Conservation (phyloP, 92 coral and sea anemone genomes). For the Nematostella vectensis region DNA sequence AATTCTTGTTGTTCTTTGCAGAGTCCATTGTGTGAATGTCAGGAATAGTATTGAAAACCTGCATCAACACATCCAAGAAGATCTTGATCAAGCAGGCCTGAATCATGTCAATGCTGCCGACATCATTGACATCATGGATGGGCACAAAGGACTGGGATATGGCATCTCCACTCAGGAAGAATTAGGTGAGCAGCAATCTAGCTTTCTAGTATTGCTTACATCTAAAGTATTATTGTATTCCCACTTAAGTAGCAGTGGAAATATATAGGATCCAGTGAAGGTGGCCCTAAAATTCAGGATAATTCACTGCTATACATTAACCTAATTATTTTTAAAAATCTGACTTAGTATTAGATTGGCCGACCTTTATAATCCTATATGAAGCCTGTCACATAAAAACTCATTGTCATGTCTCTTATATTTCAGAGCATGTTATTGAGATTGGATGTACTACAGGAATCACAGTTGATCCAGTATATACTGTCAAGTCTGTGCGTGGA, state of each 20-base stretch:
- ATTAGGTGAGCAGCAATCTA: constrained; percentile 33
- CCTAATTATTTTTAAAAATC: too few species aligned
- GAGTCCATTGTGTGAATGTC: constrained; percentile 70
- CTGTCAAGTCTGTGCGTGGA: constrained; percentile 62
- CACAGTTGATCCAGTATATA: constrained; percentile 70
- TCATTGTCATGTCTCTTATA: too few species aligned
- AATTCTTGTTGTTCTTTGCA: constrained; percentile 3
- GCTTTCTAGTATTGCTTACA: too few species aligned
- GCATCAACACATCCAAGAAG: constrained; percentile 58
- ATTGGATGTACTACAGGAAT: constrained; percentile 65
- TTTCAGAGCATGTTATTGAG: constrained; percentile 45
- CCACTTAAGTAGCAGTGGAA: too few species aligned
- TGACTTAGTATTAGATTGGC: too few species aligned
- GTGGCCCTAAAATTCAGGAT: too few species aligned
- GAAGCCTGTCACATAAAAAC: too few species aligned
- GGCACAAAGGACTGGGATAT: constrained; percentile 64
- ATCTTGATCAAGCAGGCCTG: constrained; percentile 37
- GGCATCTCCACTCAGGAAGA: constrained; percentile 64
- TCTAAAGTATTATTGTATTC: too few species aligned
- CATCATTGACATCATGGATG: constrained; percentile 69
- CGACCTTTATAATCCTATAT: too few species aligned
- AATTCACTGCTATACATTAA: too few species aligned
- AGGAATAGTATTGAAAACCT: constrained; percentile 36
- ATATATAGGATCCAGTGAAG: too few species aligned
- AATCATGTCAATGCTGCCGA: constrained; percentile 58